phyloP scores from a whole-genome alignment of 2,113 vertebrate genomes.

The Herpailurus yagouaroundi region DNA sequence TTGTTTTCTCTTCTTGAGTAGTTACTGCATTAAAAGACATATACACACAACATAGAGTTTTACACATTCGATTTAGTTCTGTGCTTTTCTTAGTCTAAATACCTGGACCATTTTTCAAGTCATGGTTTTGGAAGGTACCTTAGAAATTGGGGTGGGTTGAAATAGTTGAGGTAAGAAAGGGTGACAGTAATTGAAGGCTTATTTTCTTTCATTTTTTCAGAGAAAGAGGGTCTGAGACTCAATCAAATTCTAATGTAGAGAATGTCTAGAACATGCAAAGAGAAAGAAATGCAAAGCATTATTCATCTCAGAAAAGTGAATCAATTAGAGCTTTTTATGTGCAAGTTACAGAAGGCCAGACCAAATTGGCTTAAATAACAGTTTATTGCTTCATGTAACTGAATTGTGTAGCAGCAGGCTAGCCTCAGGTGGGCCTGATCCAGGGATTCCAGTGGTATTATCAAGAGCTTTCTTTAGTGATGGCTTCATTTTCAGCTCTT shows the following conservation, averaged over 20 bases:
- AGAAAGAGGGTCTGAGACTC: background rate
- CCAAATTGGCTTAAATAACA: background rate
- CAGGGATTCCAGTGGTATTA: background rate
- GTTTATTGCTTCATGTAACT: background rate
- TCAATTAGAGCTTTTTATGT: background rate
- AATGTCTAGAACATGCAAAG: background rate
- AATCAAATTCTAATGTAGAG: background rate
- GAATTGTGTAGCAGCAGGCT: background rate
- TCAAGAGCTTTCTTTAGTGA: background rate
- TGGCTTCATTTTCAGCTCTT: background rate
- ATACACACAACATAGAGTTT: background rate
- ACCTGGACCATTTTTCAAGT: background rate
- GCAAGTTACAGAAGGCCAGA: background rate
- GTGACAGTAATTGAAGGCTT: background rate
- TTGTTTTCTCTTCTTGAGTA: background rate
- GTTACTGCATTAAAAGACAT: background rate
- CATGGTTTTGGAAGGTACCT: background rate
- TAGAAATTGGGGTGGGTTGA: background rate
- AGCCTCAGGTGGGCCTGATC: background rate
- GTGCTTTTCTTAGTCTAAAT: slow-evolving; percentile 10
- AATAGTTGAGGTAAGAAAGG: slow-evolving; percentile 9
- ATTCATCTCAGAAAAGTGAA: slow-evolving; percentile 6
- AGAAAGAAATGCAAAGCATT: slow-evolving; percentile 19
- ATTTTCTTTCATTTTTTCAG: slow-evolving; percentile 49
- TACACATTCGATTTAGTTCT: background rate